phyloP scores from a whole-genome alignment of 2,797 vertebrate genomes.

The Leptoclinus maculatus region DNA sequence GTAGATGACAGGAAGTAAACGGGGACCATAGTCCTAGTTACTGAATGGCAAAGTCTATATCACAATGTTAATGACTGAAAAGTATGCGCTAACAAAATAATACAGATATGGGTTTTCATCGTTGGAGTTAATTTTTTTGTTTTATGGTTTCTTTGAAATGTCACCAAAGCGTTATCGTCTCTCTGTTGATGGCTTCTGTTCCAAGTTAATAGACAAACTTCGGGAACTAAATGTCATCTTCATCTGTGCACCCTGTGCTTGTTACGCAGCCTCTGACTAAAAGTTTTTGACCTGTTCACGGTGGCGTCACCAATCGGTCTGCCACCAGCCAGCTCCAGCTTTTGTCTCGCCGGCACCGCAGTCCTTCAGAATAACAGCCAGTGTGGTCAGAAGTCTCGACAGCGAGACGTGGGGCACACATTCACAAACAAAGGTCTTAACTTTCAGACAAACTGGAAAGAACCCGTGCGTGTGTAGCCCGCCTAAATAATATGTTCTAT shows the following conservation, averaged over 20 bases:
- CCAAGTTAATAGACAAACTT: slow-evolving; percentile 10
- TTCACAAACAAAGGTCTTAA: slow-evolving; percentile 58
- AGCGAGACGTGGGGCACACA: slow-evolving; percentile 42
- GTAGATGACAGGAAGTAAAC: not conserved
- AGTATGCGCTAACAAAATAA: not conserved
- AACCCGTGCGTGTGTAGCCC: slow-evolving; percentile 58
- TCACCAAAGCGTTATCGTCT: not conserved
- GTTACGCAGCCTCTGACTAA: not conserved
- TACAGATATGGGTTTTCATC: too few species aligned
- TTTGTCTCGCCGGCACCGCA: slow-evolving; percentile 18
- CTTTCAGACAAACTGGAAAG: slow-evolving; percentile 63
- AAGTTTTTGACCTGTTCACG: slow-evolving; percentile 24
- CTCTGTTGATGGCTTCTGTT: slow-evolving; percentile 4
- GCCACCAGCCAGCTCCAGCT: slow-evolving; percentile 20
- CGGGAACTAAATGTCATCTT: slow-evolving; percentile 19
- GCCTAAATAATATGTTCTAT: slow-evolving; percentile 66
- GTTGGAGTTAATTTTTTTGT: slow-evolving; percentile 4
- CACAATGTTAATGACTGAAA: not conserved
- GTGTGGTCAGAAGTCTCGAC: slow-evolving; percentile 47
- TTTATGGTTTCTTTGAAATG: slow-evolving; percentile 10
- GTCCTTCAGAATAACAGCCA: slow-evolving; percentile 54
- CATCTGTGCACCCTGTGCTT: slow-evolving; percentile 4
- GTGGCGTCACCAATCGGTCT: slow-evolving; percentile 46
- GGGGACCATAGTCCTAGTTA: not conserved
- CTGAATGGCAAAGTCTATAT: not conserved